These are phyloP conservation scores for Alca torda DNA, from an alignment of 2,797 vertebrate species.

Conservation along the genomic window DNA sequence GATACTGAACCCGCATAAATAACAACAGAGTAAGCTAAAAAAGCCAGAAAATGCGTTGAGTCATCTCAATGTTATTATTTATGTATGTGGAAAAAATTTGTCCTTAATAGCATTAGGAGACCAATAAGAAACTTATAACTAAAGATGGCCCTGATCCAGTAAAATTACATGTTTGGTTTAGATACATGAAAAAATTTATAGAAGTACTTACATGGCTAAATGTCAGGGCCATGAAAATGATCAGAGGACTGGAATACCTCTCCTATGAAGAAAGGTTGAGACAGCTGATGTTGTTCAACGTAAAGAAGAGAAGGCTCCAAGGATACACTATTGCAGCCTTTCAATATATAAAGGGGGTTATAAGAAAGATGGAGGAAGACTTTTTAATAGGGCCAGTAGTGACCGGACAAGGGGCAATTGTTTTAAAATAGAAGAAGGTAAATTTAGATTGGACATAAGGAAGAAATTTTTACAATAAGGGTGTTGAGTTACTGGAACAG, in stretches of 20 bases:
- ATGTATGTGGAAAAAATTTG: neutral
- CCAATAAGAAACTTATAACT: neutral
- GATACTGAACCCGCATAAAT: neutral
- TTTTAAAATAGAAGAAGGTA: neutral
- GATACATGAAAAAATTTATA: neutral
- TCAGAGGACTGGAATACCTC: neutral
- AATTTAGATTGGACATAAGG: neutral
- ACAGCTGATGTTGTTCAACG: neutral
- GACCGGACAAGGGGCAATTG: fast-evolving
- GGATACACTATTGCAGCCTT: neutral
- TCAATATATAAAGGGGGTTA: neutral
- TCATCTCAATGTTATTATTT: neutral
- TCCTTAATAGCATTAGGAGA: neutral
- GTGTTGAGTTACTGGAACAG: neutral
- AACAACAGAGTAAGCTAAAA: neutral
- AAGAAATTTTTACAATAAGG: neutral
- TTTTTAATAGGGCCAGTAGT: neutral
- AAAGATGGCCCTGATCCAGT: neutral
- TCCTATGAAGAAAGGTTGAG: neutral
- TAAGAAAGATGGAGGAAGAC: neutral
- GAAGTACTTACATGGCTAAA: neutral
- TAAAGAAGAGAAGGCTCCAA: fast-evolving
- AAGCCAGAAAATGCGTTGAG: neutral
- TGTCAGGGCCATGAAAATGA: fast-evolving
- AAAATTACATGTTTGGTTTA: neutral